Evolutionary conservation across 2,113 vertebrate genomes (phyloP), one percentile per base, ranked within the genome.

Genomic region (Elachura formosa): DNA sequence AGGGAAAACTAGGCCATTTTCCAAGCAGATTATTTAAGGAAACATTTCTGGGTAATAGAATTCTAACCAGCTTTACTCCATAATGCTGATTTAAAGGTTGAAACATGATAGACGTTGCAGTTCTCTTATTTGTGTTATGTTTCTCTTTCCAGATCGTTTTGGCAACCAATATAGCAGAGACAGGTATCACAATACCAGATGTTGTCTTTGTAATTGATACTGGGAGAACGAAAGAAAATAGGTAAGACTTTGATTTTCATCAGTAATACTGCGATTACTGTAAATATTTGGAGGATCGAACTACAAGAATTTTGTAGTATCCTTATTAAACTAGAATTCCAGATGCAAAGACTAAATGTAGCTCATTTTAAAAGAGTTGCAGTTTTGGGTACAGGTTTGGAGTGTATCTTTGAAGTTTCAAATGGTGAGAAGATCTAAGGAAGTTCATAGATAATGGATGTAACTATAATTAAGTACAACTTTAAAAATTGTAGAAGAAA

Each of bases 131-230:
- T 61, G 51, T 84, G 31, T 61, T 78, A 10, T 9, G 3, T 40
- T 95, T 41, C 13, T 97, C 46, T 71, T 96, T 97, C 98, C 94
- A 99, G 99, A 99, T 99, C 80, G 99, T 99, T 84, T 97, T 99
- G 97, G 99, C 99, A 45, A 99, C 99, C 36, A 99, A 99, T 97
- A 99, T 99, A 71, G 99, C 99, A 34, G 99, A 99, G 96, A 99
- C 99, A 0, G 99, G 99, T 49, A 99, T 99, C 95, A 99, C 99
- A 3, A 99, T 99, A 96, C 99, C 99, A 58, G 99, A 99, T 84
- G 99, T 99, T 34, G 99, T 99, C 79, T 99, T 99, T 92, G 99
- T 99, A 93, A 98, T 99, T 64, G 99, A 99, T 91, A 98, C 98
- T 31, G 99, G 99, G 55, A 99, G 98, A 96, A 99, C 99, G 28